These are phyloP conservation scores for Pelecanus crispus DNA, from an alignment of 2,113 vertebrate species.

Conservation along the genomic window DNA sequence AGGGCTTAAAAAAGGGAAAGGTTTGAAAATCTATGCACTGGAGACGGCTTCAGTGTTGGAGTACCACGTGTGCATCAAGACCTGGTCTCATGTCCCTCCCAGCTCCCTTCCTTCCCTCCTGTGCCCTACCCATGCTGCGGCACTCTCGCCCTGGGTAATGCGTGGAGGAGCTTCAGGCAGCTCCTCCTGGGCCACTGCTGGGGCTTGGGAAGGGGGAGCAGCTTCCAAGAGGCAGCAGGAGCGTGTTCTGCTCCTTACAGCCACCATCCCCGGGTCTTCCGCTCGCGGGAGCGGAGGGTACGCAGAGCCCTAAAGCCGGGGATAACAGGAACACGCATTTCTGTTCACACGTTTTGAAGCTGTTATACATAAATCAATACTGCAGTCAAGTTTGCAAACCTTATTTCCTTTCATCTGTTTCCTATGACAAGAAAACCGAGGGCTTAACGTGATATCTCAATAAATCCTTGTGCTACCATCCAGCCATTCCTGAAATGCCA, in stretches of 20 bases:
- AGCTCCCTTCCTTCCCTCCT: not conserved
- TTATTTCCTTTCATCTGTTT: constrained; percentile 32
- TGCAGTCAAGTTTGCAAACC: not conserved
- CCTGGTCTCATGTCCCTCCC: fast-evolving
- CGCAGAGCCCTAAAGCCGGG: not conserved
- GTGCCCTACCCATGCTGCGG: not conserved
- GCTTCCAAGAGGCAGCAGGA: not conserved
- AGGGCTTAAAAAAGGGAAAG: not conserved
- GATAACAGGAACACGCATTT: not conserved
- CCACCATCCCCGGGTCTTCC: not conserved
- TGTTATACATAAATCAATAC: not conserved
- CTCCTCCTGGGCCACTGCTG: not conserved
- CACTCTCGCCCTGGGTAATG: not conserved
- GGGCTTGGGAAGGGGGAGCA: not conserved
- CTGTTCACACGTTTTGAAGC: not conserved
- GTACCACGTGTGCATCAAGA: fast-evolving
- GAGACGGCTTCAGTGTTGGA: not conserved
- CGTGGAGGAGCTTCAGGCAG: not conserved
- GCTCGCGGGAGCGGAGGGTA: fast-evolving
- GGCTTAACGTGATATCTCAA: constrained; percentile 4
- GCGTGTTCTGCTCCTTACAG: not conserved
- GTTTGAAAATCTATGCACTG: not conserved
- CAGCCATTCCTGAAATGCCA: not conserved
- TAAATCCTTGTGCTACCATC: not conserved
- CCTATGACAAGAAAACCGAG: not conserved